Percentiles rank a stretch among this genome's conserved stretches.
Conservation (phyloP, 2,888 invertebrate genomes). For the Drosophila meridiana region DNA sequence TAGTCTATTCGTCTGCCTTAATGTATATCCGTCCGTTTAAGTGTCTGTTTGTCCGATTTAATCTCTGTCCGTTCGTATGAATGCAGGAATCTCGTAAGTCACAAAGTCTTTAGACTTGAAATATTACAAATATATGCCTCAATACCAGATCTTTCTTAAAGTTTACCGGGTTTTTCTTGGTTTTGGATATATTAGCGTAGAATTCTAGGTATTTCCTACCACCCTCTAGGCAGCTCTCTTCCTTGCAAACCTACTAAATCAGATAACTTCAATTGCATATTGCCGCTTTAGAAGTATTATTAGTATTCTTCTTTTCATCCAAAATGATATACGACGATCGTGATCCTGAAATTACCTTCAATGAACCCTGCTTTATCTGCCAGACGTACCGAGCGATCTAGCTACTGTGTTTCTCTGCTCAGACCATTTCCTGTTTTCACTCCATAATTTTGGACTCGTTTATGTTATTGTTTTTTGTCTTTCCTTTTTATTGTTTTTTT, state of each 20-base stretch:
- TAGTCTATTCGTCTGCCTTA: not conserved
- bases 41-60: not conserved
- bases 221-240: not conserved
- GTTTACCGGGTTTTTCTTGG: not conserved
- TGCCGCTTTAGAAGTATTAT: not conserved
- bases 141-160: no score
- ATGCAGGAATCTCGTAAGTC: no score
- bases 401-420: not conserved
- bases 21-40: not conserved
- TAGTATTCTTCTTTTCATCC: not conserved
- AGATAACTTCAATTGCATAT: not conserved
- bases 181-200: no score
- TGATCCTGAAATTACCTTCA: slow-evolving; percentile 3
- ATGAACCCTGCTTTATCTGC: slow-evolving; percentile 6
- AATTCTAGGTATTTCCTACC: no score
- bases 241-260: not conserved
- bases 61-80: not conserved
- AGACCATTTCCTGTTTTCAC: slow-evolving; percentile 7
- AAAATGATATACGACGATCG: not conserved
- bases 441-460: slow-evolving; percentile 6
- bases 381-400: not conserved
- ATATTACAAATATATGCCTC: not conserved
- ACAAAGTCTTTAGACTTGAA: not conserved
- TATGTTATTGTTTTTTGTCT: slow-evolving; percentile 7
- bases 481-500: not conserved